These are phyloP conservation scores for Malaclemys terrapin DNA, from an alignment of 2,113 vertebrate species.

Conservation along the genomic window DNA sequence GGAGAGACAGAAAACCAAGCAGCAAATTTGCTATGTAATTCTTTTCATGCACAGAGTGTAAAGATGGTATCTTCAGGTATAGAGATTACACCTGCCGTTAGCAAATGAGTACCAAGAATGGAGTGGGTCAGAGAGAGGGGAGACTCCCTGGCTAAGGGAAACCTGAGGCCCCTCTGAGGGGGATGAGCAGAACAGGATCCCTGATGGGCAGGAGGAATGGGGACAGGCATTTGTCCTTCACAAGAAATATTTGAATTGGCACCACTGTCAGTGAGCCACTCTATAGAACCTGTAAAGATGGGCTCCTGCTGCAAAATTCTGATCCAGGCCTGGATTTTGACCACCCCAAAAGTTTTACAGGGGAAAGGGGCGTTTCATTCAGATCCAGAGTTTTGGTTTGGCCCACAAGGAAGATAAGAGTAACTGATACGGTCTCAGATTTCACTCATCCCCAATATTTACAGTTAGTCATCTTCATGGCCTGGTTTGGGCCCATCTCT, in stretches of 20 bases:
- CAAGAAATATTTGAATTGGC: not conserved
- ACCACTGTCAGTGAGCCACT: too few species aligned
- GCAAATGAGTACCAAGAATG: not conserved
- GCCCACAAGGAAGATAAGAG: not conserved
- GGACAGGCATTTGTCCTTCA: not conserved
- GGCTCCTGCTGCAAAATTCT: not conserved
- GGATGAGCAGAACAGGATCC: not conserved
- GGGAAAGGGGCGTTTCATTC: not conserved
- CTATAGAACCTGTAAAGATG: fast-evolving
- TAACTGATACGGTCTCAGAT: not conserved
- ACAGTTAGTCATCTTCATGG: not conserved
- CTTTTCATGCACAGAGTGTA: not conserved
- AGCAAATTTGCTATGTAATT: not conserved
- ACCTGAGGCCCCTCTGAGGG: not conserved
- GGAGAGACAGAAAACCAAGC: not conserved
- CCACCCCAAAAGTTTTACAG: not conserved
- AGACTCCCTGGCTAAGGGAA: too few species aligned
- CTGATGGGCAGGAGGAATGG: not conserved
- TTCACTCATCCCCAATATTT: not conserved
- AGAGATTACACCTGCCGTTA: not conserved
- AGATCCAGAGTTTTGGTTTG: not conserved
- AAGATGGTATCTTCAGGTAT: not conserved
- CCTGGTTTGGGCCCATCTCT: not conserved
- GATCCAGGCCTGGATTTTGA: not conserved
- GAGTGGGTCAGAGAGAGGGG: too few species aligned